These are phyloP conservation scores for Busseola fusca DNA, from an alignment of 2,888 invertebrate genomes.

Conservation along the genomic window DNA sequence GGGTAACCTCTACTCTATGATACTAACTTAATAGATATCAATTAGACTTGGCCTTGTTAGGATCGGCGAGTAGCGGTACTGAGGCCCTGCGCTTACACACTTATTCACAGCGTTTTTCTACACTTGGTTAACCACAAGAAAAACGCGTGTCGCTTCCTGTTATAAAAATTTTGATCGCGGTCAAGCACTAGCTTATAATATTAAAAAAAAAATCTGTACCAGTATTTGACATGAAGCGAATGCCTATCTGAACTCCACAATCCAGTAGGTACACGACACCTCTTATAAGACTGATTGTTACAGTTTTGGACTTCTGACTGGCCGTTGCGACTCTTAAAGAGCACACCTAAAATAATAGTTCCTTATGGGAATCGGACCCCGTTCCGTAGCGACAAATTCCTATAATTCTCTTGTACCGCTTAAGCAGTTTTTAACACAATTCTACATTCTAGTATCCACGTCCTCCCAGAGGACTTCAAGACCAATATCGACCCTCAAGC, in stretches of 20 bases:
- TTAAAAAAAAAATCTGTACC: too few species aligned
- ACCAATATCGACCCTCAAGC: constrained; percentile 72
- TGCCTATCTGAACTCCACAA: too few species aligned
- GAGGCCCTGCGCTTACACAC: neutral
- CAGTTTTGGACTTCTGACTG: too few species aligned
- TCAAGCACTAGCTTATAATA: too few species aligned
- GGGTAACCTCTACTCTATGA: constrained; percentile 16
- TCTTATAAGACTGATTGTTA: too few species aligned
- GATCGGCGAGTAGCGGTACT: neutral
- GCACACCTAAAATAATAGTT: too few species aligned
- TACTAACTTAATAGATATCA: neutral
- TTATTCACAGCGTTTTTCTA: neutral
- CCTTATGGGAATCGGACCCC: too few species aligned
- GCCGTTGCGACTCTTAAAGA: too few species aligned
- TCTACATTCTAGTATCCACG: constrained; percentile 68
- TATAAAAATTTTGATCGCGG: too few species aligned
- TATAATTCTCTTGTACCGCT: neutral
- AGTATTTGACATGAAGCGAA: too few species aligned
- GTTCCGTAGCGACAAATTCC: neutral
- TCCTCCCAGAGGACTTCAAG: constrained; percentile 77
- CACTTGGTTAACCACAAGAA: neutral
- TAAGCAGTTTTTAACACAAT: neutral
- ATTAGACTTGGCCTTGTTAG: neutral
- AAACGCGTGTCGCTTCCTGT: neutral
- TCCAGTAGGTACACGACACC: too few species aligned